Evolutionary conservation across 2,888 invertebrate genomes (phyloP).

Genomic region (Dynastes maya): DNA sequence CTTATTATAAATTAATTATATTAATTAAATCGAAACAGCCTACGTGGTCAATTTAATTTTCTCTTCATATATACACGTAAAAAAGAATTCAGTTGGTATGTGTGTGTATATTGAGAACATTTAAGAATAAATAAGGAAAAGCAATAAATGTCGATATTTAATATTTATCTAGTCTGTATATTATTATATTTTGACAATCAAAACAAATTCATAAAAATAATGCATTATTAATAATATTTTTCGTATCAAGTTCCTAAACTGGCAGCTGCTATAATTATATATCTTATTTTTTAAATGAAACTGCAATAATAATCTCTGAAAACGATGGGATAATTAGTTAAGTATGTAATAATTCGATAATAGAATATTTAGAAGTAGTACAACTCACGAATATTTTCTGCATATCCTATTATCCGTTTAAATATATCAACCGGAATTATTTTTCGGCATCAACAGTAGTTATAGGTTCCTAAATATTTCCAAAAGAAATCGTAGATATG

Average conservation of each 20-base stretch:
- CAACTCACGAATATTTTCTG: background rate
- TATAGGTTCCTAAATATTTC: conserved; percentile 27
- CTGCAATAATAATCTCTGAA: conserved; percentile 2
- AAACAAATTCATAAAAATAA: background rate
- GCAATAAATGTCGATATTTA: conserved; percentile 44
- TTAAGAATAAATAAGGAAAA: conserved; percentile 22
- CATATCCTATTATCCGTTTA: background rate
- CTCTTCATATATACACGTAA: background rate
- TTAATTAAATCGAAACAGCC: too few species aligned
- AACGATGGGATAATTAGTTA: conserved; percentile 5
- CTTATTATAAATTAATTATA: too few species aligned
- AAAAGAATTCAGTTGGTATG: background rate
- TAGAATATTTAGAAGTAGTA: conserved; percentile 18
- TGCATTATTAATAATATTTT: conserved; percentile 26
- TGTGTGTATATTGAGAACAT: background rate
- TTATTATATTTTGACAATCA: conserved; percentile 36
- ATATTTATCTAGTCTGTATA: conserved; percentile 30
- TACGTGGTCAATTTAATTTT: too few species aligned
- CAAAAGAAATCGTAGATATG: background rate
- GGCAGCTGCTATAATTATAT: conserved; percentile 29
- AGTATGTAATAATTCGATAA: background rate
- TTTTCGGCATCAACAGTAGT: background rate
- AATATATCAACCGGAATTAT: background rate
- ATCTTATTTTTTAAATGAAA: conserved; percentile 14
- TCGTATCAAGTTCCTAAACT: conserved; percentile 33